phyloP scores from a whole-genome alignment of 2,113 vertebrate genomes.

The Bettongia penicillata region DNA sequence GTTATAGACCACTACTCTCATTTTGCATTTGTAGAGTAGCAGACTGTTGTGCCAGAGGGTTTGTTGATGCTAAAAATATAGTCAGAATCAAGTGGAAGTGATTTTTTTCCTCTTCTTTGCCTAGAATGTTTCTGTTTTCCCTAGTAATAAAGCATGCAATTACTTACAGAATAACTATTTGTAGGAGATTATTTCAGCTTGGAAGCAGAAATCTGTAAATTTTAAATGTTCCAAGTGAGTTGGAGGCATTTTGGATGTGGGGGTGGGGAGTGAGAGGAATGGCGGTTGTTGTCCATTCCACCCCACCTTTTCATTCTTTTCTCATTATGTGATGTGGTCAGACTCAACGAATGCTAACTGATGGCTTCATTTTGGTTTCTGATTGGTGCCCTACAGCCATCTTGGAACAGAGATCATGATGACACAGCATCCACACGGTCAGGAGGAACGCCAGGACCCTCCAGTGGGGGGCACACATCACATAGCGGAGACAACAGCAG shows the following conservation, averaged over 20 bases:
- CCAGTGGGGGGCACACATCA: slow-evolving; percentile 98
- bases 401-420: slow-evolving; percentile 99
- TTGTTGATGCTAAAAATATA: slow-evolving; percentile 78
- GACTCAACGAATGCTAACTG: not conserved
- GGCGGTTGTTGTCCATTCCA: not conserved
- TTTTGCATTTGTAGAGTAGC: slow-evolving; percentile 64
- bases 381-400: slow-evolving; percentile 87
- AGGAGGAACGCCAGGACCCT: slow-evolving; percentile 96
- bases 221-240: not conserved
- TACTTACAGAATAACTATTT: slow-evolving; percentile 72
- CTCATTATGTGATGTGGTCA: not conserved
- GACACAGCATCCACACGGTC: slow-evolving; percentile 98
- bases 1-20: slow-evolving; percentile 64
- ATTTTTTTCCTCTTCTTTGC: slow-evolving; percentile 57
- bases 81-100: slow-evolving; percentile 69
- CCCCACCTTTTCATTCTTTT: not conserved
- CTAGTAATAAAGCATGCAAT: slow-evolving; percentile 79
- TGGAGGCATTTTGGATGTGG: not conserved
- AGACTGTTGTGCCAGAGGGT: slow-evolving; percentile 69
- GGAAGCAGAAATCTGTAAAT: not conserved
- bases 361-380: slow-evolving; percentile 63
- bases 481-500: slow-evolving; percentile 99
- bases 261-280: not conserved
- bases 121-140: slow-evolving; percentile 82
- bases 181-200: slow-evolving; percentile 55